Base-by-base conservation (phyloP, 2,113 vertebrate species). In the Chascanopsetta lugubris region DNA sequence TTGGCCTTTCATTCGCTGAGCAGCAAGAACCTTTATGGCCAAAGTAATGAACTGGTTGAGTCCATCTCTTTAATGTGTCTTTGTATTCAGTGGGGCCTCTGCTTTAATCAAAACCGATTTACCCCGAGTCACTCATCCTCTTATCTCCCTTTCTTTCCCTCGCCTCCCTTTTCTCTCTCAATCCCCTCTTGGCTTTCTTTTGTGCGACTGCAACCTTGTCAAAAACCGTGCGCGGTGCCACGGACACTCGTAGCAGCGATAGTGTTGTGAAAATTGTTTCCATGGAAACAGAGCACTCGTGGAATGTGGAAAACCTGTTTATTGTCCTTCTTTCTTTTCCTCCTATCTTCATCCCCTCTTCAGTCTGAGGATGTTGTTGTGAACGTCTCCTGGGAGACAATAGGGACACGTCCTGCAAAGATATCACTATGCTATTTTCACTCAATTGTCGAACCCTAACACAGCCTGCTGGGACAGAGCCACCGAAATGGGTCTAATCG, bases 181-280 rank as follows among this genome's bases (percentile, higher is more conserved):
- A 40, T 74, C 45, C 77, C 66, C 75, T 71, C 61, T 75, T 66
- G 64, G 71, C 66, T 80, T 78, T 72, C 74, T 73, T 88, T 87
- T 89, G 77, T 89, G 74, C 66, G 85, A 85, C 84, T 70, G 43
- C 88, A 90, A 88, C 90, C 85, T 88, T 93, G 90, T 92, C 90
- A 91, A 83, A 85, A 92, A 90, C 90, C 71, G 51, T 86, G 77
- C 75, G 27, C 38, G 38, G 63, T 85, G 81, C 83, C 62, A 82
- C 78, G 70, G 87, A 85, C 64, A 18, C 84, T 68, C 87, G 77
- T 36, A 3, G 34, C 46, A 3, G 75, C 43, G 51, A 63, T 50
- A 22, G 69, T 83, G 89, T 91, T 90, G 88, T 87, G 89, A 84
- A 87, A 84, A 57, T 1, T 42, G 90, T 92, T 90, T 56, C 89